Conservation (phyloP, 92 coral and sea anemone species). For the Heteractis magnifica region DNA sequence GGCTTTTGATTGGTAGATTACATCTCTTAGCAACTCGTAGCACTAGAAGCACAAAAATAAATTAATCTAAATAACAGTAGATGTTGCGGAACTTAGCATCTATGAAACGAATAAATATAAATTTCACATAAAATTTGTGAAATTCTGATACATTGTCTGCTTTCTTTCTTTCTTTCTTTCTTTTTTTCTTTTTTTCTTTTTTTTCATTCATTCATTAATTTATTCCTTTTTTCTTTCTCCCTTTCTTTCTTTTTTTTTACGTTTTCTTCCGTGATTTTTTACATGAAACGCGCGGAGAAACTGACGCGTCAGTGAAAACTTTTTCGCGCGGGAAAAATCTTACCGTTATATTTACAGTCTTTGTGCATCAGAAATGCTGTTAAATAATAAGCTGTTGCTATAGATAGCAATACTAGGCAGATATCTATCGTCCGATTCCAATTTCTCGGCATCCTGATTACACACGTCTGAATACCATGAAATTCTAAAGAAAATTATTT, state of each 20-base stretch:
- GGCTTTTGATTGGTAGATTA: background rate
- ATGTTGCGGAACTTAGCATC: no score
- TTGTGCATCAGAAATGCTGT: background rate
- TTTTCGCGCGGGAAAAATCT: background rate
- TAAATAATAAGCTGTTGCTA: background rate
- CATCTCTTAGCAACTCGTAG: background rate
- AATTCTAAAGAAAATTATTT: background rate
- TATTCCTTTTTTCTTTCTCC: no score
- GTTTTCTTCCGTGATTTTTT: no score
- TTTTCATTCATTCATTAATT: no score
- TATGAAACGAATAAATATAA: no score
- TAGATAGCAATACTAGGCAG: background rate
- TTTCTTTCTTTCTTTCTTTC: no score
- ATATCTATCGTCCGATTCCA: background rate
- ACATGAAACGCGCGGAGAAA: background rate
- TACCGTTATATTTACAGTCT: conserved; percentile 6
- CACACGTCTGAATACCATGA: background rate
- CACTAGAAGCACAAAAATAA: background rate
- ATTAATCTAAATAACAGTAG: no score
- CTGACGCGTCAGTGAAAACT: background rate
- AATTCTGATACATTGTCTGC: no score
- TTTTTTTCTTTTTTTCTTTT: no score
- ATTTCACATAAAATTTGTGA: no score
- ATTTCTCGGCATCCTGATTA: background rate
- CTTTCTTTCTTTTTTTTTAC: no score